Evolutionary conservation across 2,113 vertebrate species (phyloP).

Genomic region (Oreochromis niloticus): DNA sequence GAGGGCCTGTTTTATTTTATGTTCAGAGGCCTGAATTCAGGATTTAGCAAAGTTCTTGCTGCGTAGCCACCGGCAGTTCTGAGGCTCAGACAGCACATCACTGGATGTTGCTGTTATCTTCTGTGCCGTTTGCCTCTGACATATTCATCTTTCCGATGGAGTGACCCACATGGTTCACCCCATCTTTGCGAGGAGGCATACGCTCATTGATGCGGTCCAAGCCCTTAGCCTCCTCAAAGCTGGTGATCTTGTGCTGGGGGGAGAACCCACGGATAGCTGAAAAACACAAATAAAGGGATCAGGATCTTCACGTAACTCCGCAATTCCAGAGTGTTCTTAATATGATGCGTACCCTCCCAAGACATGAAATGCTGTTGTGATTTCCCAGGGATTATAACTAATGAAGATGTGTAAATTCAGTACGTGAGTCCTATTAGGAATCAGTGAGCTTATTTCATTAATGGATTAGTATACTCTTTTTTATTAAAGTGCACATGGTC

Average conservation of each 20-base stretch:
- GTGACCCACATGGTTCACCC: slow-evolving; percentile 77
- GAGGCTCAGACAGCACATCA: slow-evolving; percentile 62
- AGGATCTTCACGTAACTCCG: neutral
- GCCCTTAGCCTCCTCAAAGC: slow-evolving; percentile 79
- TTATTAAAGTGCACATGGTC: neutral
- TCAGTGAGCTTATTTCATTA: neutral
- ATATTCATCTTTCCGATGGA: slow-evolving; percentile 82
- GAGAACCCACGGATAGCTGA: slow-evolving; percentile 79
- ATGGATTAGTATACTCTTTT: neutral
- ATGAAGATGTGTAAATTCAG: neutral
- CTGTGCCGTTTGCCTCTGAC: slow-evolving; percentile 80
- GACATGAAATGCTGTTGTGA: neutral
- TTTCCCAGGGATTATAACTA: neutral
- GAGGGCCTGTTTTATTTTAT: slow-evolving; percentile 61
- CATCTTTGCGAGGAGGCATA: slow-evolving; percentile 78
- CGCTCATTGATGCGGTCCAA: slow-evolving; percentile 81
- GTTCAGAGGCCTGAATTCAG: slow-evolving; percentile 70
- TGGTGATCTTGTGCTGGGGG: slow-evolving; percentile 81
- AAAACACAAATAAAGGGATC: neutral
- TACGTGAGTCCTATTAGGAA: neutral
- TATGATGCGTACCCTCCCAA: neutral
- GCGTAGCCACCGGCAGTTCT: slow-evolving; percentile 36
- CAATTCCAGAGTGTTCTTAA: neutral
- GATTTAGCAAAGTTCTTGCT: slow-evolving; percentile 70
- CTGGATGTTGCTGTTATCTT: slow-evolving; percentile 80